Evolutionary conservation across 1,140 invertebrate genomes (phyloP), one percentile per base, ranked within the genome.

Genomic region (Leptinotarsa texana): DNA sequence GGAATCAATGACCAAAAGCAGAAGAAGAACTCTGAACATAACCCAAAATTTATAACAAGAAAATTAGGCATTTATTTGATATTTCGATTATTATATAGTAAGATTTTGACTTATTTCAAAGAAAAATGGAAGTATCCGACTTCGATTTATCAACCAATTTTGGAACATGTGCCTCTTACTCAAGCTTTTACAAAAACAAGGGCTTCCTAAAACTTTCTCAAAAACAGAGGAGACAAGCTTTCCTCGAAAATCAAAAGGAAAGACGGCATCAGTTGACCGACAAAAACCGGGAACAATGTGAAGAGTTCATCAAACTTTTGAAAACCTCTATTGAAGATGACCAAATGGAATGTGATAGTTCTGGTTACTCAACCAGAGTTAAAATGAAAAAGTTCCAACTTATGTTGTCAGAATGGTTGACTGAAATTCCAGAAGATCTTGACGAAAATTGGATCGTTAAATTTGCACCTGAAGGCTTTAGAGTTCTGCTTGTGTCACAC

Each of bases 381-480:
- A 65, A 65, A 65, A 17, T 15, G 6, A 15, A 22, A 22, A 80
- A 78, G 66, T 85, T 85, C 78, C 82, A 83, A 83, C 83, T 94
- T 48, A 95, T 95, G 95, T 82, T 94, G 27, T 98, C 96, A 1
- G 96, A 98, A 85, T 98, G 96, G 96, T 87, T 98, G 83, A 85
- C 93, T 2, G 94, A 98, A 79, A 89, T 93, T 65, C 96, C 96
- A 17, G 86, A 88, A 72, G 92, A 96, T 86, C 91, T 97, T 80
- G 80, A 89, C 42, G 85, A 90, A 11, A 90, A 93, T 68, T 98
- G 96, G 95, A 84, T 91, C n/a, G 88, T 95, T 75, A 89, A 95
- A 47, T 88, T 93, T 1, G 96, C 94, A 86, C 96, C 96, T 48
- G 88, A 91, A 80, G 96, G 95, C 33, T 90, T 89, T 78, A 87